Percentiles rank a stretch among this genome's conserved stretches.
Evolutionary conservation across 2,888 invertebrate genomes (phyloP).

Genomic region (Ochropleura leucogaster): DNA sequence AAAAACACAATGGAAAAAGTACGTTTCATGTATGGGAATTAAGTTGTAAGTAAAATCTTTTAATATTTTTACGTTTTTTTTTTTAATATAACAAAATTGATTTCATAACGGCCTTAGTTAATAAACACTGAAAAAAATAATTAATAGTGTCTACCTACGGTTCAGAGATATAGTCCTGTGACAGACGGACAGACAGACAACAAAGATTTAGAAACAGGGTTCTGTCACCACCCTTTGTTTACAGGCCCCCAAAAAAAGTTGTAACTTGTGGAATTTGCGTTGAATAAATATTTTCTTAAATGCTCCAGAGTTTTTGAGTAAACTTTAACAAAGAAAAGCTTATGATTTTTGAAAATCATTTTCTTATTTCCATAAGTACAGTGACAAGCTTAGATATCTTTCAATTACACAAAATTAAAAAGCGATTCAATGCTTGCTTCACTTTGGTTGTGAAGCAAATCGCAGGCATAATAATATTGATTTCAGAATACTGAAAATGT

Average conservation of each 20-base stretch:
- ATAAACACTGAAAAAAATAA: background rate
- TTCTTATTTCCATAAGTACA: slow-evolving; percentile 13
- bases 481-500: too few relatives aligned
- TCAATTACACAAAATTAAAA: background rate
- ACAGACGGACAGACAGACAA: too few relatives aligned
- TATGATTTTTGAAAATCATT: slow-evolving; percentile 38
- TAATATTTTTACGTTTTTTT: too few relatives aligned
- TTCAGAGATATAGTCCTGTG: background rate
- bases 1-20: background rate
- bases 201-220: background rate
- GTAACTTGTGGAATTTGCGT: slow-evolving; percentile 59
- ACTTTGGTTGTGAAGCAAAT: too few relatives aligned
- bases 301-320: slow-evolving; percentile 36
- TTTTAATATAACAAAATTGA: too few relatives aligned
- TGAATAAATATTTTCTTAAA: slow-evolving; percentile 73
- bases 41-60: too few relatives aligned
- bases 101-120: too few relatives aligned
- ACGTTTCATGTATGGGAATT: background rate
- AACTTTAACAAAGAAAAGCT: slow-evolving; percentile 54
- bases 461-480: too few relatives aligned
- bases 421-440: too few relatives aligned
- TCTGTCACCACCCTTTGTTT: background rate
- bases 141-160: background rate
- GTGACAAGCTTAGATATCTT: background rate
- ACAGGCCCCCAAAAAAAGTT: slow-evolving; percentile 8